Evolutionary conservation across 2,888 invertebrate species (phyloP), one percentile per base, ranked within the genome.

Genomic region (Nomada fucata): DNA sequence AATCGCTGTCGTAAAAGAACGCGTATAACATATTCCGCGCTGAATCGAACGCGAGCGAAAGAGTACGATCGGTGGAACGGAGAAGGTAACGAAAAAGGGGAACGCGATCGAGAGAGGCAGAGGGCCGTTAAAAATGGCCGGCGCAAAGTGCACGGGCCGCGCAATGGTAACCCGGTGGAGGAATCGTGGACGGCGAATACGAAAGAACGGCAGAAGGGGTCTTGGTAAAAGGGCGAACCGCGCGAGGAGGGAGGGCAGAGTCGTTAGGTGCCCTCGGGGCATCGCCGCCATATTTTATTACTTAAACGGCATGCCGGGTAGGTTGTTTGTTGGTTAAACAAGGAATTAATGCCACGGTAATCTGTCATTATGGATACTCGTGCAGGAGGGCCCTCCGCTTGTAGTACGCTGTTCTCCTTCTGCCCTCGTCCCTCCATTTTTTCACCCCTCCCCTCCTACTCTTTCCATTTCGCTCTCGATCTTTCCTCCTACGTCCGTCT

Each of bases 261-360:
- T 84, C 84, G 83, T 83, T 79, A 79, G 78, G 42, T 70, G 86
- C 87, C 79, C 60, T 36, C 71, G 55, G 80, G 86, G 86, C 85
- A 90, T 65, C 71, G 84, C 83, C 89, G 91, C 90, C 91, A 91
- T 91, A 90, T 91, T 91, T 91, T 91, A 91, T 91, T 91, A 89
- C 91, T 90, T 90, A 91, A 91, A 89, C 90, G 90, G 86, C 88
- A 90, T 88, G 89, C 89, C 87, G 86, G 81, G 86, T 84, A 89
- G 89, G 90, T 90, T 89, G 88, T 90, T 90, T 90, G 91, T 91
- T 91, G 91, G 91, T 90, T 91, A 90, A 90, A 91, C 91, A 91
- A 91, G 90, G 91, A 90, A 91, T 91, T 91, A 91, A 90, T 91
- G 91, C 90, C 88, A 78, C 83, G 87, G 89, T 88, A 89, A 91